These are phyloP conservation scores for Drosophila mojavensis DNA, from an alignment of 1,140 invertebrate genomes.

Conservation along the genomic window DNA sequence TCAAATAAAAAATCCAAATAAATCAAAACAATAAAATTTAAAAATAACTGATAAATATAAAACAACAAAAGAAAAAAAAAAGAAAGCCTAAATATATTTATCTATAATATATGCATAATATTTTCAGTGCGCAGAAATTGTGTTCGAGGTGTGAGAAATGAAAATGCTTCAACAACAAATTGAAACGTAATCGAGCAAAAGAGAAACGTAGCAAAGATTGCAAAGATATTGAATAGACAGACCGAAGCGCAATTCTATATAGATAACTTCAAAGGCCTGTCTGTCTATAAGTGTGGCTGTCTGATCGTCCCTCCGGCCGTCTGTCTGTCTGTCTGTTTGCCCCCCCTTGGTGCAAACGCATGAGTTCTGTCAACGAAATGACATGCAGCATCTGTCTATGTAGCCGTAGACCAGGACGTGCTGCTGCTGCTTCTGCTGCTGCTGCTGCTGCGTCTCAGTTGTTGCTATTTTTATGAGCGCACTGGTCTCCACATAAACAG, in stretches of 20 bases:
- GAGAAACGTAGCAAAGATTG: conserved; percentile 46
- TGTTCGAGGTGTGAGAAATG: conserved; percentile 58
- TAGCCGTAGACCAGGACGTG: conserved; percentile 73
- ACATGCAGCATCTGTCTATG: conserved; percentile 80
- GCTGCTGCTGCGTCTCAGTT: conserved; percentile 71
- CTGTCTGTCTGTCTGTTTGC: conserved; percentile 3
- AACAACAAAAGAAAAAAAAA: conserved; percentile 2
- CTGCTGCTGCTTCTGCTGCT: conserved; percentile 71
- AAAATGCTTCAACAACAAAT: conserved; percentile 53
- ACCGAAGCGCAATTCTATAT: conserved; percentile 21
- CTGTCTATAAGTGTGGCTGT: conserved; percentile 35
- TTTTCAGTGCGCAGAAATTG: conserved; percentile 56
- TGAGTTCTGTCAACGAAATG: conserved; percentile 80
- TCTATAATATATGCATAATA: conserved; percentile 2
- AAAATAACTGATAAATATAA: conserved; percentile 10
- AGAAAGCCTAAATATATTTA: conserved; percentile 26
- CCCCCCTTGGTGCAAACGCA: conserved; percentile 53
- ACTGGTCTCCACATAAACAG: conserved; percentile 31
- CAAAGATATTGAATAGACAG: conserved; percentile 34
- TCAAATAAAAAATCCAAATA: conserved; percentile 33
- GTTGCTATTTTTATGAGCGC: conserved; percentile 80
- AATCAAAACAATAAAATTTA: conserved; percentile 30
- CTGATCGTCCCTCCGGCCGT: conserved; percentile 28
- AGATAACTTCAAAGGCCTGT: conserved; percentile 56
- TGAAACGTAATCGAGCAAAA: conserved; percentile 79